Evolutionary conservation across 2,113 vertebrate genomes (phyloP).

Genomic region (Todiramphus chloris): DNA sequence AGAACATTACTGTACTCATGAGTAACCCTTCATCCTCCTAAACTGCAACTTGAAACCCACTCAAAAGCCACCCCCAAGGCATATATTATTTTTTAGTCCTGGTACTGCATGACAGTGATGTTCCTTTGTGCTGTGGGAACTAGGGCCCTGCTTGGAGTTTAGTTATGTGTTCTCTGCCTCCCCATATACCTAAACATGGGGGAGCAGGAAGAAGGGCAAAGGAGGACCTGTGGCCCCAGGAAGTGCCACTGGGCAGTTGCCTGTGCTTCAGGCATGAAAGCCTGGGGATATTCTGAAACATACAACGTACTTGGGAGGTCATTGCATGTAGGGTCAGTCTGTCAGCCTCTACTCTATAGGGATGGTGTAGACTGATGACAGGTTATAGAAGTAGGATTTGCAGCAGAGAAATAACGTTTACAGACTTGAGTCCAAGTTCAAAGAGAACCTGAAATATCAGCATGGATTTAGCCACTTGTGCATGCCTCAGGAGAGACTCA

Average conservation of each 20-base stretch:
- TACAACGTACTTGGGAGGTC: not conserved
- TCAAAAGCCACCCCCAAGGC: not conserved
- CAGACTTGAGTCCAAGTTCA: not conserved
- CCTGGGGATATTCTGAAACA: accelerated
- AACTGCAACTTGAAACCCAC: not conserved
- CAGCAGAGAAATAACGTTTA: not conserved
- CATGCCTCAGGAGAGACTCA: not conserved
- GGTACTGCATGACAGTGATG: accelerated
- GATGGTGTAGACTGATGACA: not conserved
- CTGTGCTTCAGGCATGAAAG: not conserved
- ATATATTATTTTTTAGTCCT: not conserved
- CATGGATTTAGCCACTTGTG: not conserved
- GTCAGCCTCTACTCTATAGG: not conserved
- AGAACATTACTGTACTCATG: not conserved
- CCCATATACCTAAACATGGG: accelerated
- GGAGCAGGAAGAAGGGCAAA: not conserved
- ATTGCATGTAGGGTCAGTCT: not conserved
- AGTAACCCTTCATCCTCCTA: not conserved
- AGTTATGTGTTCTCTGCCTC: not conserved
- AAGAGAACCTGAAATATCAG: not conserved
- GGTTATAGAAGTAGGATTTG: not conserved
- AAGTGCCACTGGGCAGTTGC: not conserved
- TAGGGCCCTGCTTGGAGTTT: not conserved
- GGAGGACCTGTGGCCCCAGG: not conserved
- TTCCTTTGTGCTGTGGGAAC: not conserved